phyloP scores from a whole-genome alignment of 2,113 vertebrate genomes.

The Smithornis capensis region DNA sequence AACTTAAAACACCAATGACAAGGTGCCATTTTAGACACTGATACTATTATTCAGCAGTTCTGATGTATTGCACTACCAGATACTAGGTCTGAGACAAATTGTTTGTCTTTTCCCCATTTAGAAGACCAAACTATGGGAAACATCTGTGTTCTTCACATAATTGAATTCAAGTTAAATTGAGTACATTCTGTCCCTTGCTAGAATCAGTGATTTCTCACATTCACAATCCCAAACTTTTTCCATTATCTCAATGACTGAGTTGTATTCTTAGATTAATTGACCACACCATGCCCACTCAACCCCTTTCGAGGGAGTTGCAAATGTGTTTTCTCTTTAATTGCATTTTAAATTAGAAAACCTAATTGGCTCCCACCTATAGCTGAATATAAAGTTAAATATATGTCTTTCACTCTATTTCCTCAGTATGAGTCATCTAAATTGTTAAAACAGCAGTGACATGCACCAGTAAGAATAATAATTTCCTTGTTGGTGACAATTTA shows the following conservation, averaged over 20 bases:
- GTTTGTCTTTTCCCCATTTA: neutral
- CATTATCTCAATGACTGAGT: neutral
- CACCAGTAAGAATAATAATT: neutral
- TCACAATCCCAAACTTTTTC: neutral
- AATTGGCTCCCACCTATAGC: neutral
- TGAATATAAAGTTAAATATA: neutral
- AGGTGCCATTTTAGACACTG: neutral
- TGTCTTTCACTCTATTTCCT: neutral
- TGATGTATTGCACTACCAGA: neutral
- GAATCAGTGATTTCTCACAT: neutral
- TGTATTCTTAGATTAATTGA: neutral
- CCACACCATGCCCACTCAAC: neutral
- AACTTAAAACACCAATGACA: neutral
- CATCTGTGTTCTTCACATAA: neutral
- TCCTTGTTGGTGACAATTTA: constrained; percentile 5
- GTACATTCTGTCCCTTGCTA: neutral
- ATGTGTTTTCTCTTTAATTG: neutral
- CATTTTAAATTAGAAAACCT: constrained; percentile 33
- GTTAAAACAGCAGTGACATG: constrained; percentile 2
- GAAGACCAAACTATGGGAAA: neutral
- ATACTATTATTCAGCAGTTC: neutral
- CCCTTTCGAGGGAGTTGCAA: neutral
- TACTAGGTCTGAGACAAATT: neutral
- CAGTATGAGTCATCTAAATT: constrained; percentile 27
- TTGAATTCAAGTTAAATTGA: neutral